Evolutionary conservation across 1,140 invertebrate genomes (phyloP), one percentile per base, ranked within the genome.

Genomic region (Cyrtorhinus lividipennis): DNA sequence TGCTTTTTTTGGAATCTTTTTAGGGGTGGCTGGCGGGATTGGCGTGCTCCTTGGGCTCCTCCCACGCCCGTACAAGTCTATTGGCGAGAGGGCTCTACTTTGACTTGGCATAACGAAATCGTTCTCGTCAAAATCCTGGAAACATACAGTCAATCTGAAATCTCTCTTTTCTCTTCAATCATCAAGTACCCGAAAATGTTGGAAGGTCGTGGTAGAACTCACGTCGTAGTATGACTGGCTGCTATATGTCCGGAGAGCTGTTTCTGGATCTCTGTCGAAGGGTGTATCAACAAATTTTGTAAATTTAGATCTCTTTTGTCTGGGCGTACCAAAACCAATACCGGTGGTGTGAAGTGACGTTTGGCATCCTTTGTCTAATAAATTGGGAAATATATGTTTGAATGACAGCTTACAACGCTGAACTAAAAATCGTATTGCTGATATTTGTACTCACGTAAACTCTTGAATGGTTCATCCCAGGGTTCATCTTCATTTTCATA

Each of bases 261-360:
- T 46, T 8, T 65, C 72, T 12, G 77, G 77, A 66, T 80, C 78
- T 68, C 78, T 72, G 68, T 73, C 74, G 72, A 74, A 80, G 10
- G 78, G 78, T 63, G 78, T 72, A 59, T 74, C 71, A 25, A 78
- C 78, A 62, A 79, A 73, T 24, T 72, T 60, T n/a, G 56, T 61
- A n/a, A 63, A 64, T 20, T 62, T 45, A 48, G 62, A 45, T 23
- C 48, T 65, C 56, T 67, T 64, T 20, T 64, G 48, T 20, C 61
- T 65, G 53, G 23, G 45, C 22, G 53, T 53, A 1, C 48, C 23
- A 20, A 61, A 59, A 56, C 45, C 59, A 22, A 56, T 59, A 24
- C 58, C 27, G 15, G 18, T n/a, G 45, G 18, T 38, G 2, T n/a
- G 0, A 38, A 46, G 20, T 20, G 13, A 25, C 15, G 59, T 65